phyloP scores from a whole-genome alignment of 2,797 vertebrate genomes.

The Lepilemur septentrionalis region DNA sequence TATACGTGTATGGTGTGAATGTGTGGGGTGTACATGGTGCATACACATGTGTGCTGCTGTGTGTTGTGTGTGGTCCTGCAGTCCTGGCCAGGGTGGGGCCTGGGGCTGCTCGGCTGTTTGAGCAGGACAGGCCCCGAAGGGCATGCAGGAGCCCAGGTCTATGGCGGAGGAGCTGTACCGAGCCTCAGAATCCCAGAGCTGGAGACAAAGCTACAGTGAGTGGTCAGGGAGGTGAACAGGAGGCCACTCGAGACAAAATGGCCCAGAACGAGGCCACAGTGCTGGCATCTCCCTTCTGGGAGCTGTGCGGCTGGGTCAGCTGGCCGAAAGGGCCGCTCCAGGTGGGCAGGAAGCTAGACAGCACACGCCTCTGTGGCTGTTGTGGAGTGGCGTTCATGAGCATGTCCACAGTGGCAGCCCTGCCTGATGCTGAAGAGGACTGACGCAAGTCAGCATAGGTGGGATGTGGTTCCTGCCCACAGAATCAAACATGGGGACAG shows the following conservation, averaged over 20 bases:
- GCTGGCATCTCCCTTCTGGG: not conserved
- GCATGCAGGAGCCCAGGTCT: not conserved
- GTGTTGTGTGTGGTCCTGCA: not conserved
- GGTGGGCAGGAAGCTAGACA: not conserved
- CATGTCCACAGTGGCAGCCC: rapidly evolving
- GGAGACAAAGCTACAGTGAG: not conserved
- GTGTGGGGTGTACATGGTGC: not conserved
- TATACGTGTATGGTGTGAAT: no score
- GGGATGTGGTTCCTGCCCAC: not conserved
- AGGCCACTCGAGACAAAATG: not conserved
- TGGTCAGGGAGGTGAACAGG: not conserved
- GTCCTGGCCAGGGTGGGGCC: not conserved
- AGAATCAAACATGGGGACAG: not conserved
- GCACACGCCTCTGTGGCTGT: not conserved
- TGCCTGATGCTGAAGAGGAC: not conserved
- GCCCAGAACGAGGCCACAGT: not conserved
- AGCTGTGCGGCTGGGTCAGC: not conserved
- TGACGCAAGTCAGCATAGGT: not conserved
- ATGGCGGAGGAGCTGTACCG: not conserved
- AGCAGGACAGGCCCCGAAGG: not conserved
- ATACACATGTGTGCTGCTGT: not conserved
- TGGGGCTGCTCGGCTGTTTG: not conserved
- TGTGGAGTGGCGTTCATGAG: not conserved
- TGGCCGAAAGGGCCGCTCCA: not conserved
- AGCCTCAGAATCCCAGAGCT: not conserved